Percentiles rank a stretch among this genome's conserved stretches.
phyloP scores from a whole-genome alignment of 2,888 invertebrate genomes.

The Microctonus aethiopoides region DNA sequence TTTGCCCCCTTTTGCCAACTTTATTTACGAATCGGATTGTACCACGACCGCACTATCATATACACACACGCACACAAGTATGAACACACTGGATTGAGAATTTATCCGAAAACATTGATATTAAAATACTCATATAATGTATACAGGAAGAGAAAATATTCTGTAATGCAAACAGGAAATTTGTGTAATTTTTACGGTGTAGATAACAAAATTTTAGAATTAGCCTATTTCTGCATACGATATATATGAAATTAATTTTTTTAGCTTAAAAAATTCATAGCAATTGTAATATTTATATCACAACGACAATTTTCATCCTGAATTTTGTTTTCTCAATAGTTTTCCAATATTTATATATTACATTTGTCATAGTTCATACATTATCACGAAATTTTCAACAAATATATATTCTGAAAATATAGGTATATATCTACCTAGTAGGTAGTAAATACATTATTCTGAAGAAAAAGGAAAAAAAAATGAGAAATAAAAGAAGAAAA shows the following conservation, averaged over 20 bases:
- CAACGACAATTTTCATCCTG: too few relatives aligned
- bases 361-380: too few relatives aligned
- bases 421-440: background rate
- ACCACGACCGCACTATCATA: constrained; percentile 1
- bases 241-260: too few relatives aligned
- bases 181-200: too few relatives aligned
- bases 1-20: constrained; percentile 61
- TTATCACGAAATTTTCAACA: background rate
- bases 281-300: too few relatives aligned
- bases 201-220: too few relatives aligned
- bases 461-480: background rate
- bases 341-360: too few relatives aligned
- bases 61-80: background rate
- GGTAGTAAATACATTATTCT: background rate
- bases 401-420: background rate
- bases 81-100: background rate
- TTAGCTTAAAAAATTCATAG: too few relatives aligned
- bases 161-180: too few relatives aligned
- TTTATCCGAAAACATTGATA: background rate
- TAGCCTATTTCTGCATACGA: too few relatives aligned
- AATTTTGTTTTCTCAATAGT: too few relatives aligned
- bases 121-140: constrained; percentile 1
- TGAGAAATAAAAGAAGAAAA: constrained; percentile 11
- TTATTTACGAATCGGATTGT: constrained; percentile 60
- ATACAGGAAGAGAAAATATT: too few relatives aligned